A percentile compares a stretch with the other conserved stretches of the same genome.
phyloP scores from a whole-genome alignment of 2,888 invertebrate species.

The Chymomyza amoena region DNA sequence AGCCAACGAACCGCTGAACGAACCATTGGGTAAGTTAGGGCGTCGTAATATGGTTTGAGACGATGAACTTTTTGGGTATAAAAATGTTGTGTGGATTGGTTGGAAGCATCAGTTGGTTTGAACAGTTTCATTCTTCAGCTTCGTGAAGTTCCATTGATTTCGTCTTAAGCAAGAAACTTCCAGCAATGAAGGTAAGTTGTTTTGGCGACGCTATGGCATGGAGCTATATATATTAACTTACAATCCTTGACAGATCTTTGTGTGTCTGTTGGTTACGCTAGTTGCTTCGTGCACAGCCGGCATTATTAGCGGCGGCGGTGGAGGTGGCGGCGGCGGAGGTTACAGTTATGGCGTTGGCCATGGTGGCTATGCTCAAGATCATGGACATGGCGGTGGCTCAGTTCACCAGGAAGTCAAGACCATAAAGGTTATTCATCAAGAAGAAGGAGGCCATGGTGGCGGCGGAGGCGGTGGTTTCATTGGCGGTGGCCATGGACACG shows the following conservation, averaged over 20 bases:
- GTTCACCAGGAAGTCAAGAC: neutral
- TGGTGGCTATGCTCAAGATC: slow-evolving; percentile 26
- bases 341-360: slow-evolving; percentile 56
- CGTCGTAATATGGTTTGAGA: slow-evolving; percentile 3
- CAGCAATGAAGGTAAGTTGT: slow-evolving; percentile 60
- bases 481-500: slow-evolving; percentile 27
- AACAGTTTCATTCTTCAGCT: slow-evolving; percentile 51
- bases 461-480: slow-evolving; percentile 17
- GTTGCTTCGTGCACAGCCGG: slow-evolving; percentile 61
- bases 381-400: slow-evolving; percentile 10
- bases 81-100: slow-evolving; percentile 33
- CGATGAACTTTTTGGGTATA: slow-evolving; percentile 43
- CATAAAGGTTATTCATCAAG: slow-evolving; percentile 16
- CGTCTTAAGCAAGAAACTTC: slow-evolving; percentile 66
- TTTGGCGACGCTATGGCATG: neutral
- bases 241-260: slow-evolving; percentile 48
- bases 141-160: slow-evolving; percentile 61
- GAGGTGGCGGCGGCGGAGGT: slow-evolving; percentile 54
- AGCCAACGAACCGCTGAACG: slow-evolving; percentile 31
- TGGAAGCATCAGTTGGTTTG: slow-evolving; percentile 59
- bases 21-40: slow-evolving; percentile 47
- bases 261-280: slow-evolving; percentile 59
- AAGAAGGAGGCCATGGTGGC: slow-evolving; percentile 12
- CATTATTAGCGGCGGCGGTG: slow-evolving; percentile 48
- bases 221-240: neutral